Percentiles rank a stretch among this genome's conserved stretches.
Conservation (phyloP, 2,797 vertebrate genomes). For the Toxotes lorentzi region DNA sequence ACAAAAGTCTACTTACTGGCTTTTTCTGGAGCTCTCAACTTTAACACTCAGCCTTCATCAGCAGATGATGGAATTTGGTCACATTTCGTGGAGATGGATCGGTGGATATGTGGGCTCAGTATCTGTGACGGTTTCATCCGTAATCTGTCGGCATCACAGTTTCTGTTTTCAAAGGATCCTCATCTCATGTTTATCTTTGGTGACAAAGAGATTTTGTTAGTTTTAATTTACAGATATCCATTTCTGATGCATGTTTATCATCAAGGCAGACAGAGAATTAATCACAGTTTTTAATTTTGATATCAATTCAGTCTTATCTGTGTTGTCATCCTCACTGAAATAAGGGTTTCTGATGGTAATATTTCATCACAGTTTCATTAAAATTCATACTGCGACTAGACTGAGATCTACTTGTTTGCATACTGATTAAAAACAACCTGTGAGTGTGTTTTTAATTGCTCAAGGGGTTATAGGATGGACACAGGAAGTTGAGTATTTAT, state of each 20-base stretch:
- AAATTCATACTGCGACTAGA: slow-evolving; percentile 15
- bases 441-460: slow-evolving; percentile 39
- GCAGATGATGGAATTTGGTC: background rate
- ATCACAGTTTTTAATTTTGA: slow-evolving; percentile 27
- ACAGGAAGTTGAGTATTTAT: slow-evolving; percentile 72
- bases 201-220: slow-evolving; percentile 33
- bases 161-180: slow-evolving; percentile 34
- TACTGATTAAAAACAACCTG: slow-evolving; percentile 5
- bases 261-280: slow-evolving; percentile 14
- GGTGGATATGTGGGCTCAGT: background rate
- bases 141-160: background rate
- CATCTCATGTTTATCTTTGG: slow-evolving; percentile 26
- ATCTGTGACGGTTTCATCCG: background rate
- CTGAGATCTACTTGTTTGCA: slow-evolving; percentile 32
- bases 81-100: background rate
- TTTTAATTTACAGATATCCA: slow-evolving; percentile 39
- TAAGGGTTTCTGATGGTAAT: background rate
- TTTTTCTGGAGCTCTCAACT: background rate
- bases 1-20: background rate
- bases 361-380: slow-evolving; percentile 40
- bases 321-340: slow-evolving; percentile 7
- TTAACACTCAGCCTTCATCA: background rate
- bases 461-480: slow-evolving; percentile 42
- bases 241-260: slow-evolving; percentile 20
- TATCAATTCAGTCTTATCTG: slow-evolving; percentile 21